These are phyloP conservation scores for Rhipidura dahli DNA, from an alignment of 2,113 vertebrate genomes.

Conservation along the genomic window DNA sequence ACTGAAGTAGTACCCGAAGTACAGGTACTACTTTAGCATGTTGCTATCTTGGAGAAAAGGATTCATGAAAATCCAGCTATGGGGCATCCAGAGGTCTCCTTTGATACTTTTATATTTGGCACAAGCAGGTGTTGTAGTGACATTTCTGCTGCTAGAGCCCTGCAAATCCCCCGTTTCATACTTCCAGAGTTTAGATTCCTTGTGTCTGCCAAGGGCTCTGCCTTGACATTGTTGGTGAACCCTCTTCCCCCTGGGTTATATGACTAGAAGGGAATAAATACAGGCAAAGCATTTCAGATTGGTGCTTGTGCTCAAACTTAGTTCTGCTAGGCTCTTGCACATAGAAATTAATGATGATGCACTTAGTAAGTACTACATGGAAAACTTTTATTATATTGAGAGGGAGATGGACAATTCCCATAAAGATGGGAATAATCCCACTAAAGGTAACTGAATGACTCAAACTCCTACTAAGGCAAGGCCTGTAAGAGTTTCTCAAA, in stretches of 20 bases:
- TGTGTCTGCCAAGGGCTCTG: neutral
- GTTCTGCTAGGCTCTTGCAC: neutral
- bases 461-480: neutral
- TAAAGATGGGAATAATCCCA: neutral
- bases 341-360: neutral
- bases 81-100: neutral
- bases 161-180: neutral
- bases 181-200: neutral
- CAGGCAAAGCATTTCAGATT: neutral
- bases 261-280: neutral
- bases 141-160: neutral
- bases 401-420: neutral
- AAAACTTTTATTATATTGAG: neutral
- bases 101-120: neutral
- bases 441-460: neutral
- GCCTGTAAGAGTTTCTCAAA: neutral
- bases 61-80: neutral
- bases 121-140: fast-evolving
- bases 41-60: neutral
- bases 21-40: neutral
- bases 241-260: neutral
- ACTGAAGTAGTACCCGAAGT: neutral
- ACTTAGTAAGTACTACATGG: neutral
- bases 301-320: neutral
- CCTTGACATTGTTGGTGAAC: neutral